Conservation (phyloP, 2,797 vertebrate species). For the Characodon lateralis region DNA sequence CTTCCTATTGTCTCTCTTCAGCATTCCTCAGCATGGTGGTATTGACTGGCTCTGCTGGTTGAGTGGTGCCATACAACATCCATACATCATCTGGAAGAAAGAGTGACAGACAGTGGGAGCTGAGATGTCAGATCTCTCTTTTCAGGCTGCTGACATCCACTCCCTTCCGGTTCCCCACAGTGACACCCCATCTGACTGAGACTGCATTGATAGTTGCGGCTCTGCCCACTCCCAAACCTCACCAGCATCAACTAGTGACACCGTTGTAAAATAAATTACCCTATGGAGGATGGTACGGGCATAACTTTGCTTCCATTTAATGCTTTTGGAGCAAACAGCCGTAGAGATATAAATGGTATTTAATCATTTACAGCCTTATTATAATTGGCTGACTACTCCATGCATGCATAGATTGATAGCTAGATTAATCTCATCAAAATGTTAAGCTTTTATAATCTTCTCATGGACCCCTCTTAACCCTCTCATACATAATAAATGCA, state of each 20-base stretch:
- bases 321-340: constrained; percentile 10
- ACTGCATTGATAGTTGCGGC: constrained; percentile 48
- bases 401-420: constrained; percentile 62
- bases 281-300: not conserved
- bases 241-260: constrained; percentile 22
- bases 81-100: constrained; percentile 74
- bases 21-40: constrained; percentile 43
- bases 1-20: constrained; percentile 55
- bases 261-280: constrained; percentile 29
- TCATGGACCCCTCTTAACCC: constrained; percentile 68
- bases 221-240: constrained; percentile 5
- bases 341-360: constrained; percentile 46
- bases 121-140: constrained; percentile 69
- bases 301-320: constrained; percentile 26
- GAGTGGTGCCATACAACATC: constrained; percentile 70
- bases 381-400: constrained; percentile 52
- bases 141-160: constrained; percentile 65
- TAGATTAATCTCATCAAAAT: constrained; percentile 76
- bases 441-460: constrained; percentile 78
- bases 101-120: constrained; percentile 76
- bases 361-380: constrained; percentile 40
- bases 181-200: constrained; percentile 55
- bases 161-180: constrained; percentile 60
- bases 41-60: constrained; percentile 71
- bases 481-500: constrained; percentile 76